Evolutionary conservation across 2,888 invertebrate genomes (phyloP).

Genomic region (Nipponacmea schrenckii): DNA sequence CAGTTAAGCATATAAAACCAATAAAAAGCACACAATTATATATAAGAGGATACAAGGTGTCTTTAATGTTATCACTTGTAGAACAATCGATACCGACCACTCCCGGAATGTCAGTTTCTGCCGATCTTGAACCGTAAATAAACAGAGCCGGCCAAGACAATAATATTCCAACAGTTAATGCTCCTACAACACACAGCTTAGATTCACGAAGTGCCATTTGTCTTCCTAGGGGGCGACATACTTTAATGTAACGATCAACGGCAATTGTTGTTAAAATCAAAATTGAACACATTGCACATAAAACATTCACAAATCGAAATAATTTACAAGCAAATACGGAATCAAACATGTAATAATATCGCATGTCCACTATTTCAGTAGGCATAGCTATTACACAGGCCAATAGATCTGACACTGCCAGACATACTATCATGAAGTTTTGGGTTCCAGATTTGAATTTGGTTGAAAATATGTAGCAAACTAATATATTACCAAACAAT

Average conservation of each 20-base stretch:
- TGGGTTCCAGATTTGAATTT: slow-evolving; percentile 46
- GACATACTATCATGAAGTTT: slow-evolving; percentile 45
- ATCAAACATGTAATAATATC: slow-evolving; percentile 48
- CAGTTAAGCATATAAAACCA: slow-evolving; percentile 36
- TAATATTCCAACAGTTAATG: slow-evolving; percentile 36
- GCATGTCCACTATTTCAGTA: slow-evolving; percentile 46
- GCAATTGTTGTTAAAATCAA: slow-evolving; percentile 49
- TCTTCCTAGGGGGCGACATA: slow-evolving; percentile 46
- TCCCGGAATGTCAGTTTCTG: slow-evolving; percentile 33
- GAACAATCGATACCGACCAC: slow-evolving; percentile 50
- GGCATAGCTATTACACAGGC: slow-evolving; percentile 51
- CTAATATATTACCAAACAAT: slow-evolving; percentile 47
- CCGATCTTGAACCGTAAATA: slow-evolving; percentile 42
- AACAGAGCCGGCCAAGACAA: slow-evolving; percentile 47
- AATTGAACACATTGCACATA: slow-evolving; percentile 48
- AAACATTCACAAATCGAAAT: slow-evolving; percentile 44
- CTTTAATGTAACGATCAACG: slow-evolving; percentile 47
- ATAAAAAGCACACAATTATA: slow-evolving; percentile 44
- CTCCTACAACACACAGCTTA: slow-evolving; percentile 37
- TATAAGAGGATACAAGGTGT: slow-evolving; percentile 37
- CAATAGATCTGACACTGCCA: slow-evolving; percentile 50
- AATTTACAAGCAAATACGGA: slow-evolving; percentile 46
- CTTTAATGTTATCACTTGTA: slow-evolving; percentile 34
- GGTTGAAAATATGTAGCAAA: slow-evolving; percentile 42
- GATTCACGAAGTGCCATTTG: slow-evolving; percentile 40